Percentiles rank a stretch among this genome's conserved stretches.
Conservation (phyloP, 2,888 invertebrate genomes). For the Melinaea marsaeus region DNA sequence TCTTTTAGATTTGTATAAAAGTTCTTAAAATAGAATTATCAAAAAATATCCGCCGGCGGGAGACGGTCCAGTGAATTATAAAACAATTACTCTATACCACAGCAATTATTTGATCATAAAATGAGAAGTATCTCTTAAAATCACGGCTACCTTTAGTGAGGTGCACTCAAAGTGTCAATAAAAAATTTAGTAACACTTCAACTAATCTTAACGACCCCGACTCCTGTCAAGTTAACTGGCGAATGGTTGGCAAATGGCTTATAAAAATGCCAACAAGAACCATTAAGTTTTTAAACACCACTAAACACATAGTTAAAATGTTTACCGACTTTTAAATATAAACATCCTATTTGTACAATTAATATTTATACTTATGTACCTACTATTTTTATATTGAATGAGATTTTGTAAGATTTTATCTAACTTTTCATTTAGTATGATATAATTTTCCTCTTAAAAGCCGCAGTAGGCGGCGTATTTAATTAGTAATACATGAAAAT, state of each 20-base stretch:
- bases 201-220: constrained; percentile 55
- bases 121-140: too few species aligned
- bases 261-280: constrained; percentile 42
- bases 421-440: background rate
- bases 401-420: too few species aligned
- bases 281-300: constrained; percentile 53
- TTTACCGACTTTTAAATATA: constrained; percentile 13
- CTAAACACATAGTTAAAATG: constrained; percentile 36
- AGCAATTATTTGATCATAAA: too few species aligned
- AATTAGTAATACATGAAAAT: constrained; percentile 76
- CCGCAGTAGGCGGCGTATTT: constrained; percentile 65
- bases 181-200: constrained; percentile 35
- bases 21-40: too few species aligned
- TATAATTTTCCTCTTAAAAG: background rate
- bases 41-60: too few species aligned
- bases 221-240: constrained; percentile 59
- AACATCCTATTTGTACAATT: background rate
- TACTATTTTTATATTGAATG: too few species aligned
- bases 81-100: too few species aligned
- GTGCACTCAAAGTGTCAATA: constrained; percentile 20
- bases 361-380: background rate
- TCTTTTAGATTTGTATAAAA: background rate
- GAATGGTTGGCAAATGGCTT: constrained; percentile 57
- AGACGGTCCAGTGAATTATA: too few species aligned
- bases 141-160: background rate